Base-by-base conservation (phyloP, 2,888 invertebrate genomes). In the Epirrhoe alternata region DNA sequence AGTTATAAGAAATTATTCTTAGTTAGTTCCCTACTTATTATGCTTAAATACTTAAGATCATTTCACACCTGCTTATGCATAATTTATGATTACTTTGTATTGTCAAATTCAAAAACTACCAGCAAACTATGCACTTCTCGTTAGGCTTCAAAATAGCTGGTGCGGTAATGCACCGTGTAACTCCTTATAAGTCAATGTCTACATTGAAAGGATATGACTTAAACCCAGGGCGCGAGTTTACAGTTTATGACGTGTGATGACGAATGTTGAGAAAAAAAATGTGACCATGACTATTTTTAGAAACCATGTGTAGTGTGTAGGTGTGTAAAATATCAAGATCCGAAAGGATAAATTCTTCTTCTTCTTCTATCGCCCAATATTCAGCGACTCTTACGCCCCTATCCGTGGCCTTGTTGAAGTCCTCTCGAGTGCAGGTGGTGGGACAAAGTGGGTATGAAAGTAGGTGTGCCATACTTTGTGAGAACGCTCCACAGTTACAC, bases 101-200 rank as follows among this genome's bases (percentile, higher is more conserved):
- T 17, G 14, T 56, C 12, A 52, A 56, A 52, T 56, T 57, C 0
- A 57, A 56, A 14, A 62, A 55, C 50, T 50, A 38, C 62, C 17
- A 57, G 56, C 12, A 10, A 42, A 51, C 42, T 38, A 62, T 51
- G 16, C 17, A 51, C 31, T 62, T 58, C 59, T 38, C 59, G 16
- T 55, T 61, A 63, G 35, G 50, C 45, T 49, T 53, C 62, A 58
- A 64, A 71, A 71, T 71, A 71, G 54, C 62, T 47, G 16, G 30
- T 53, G 14, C 52, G 47, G 64, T 58, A 53, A 54, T 56, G 42
- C 53, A 54, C 24, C 57, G 61, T 67, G 50, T 57, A 58, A 49
- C 17, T 24, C 67, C 66, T 45, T 70, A 47, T 70, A 69, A 62
- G 69, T 58, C 57, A 69, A 70, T 70, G 66, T 70, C 54, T 68